A percentile compares a stretch with the other conserved stretches of the same genome.
Evolutionary conservation across 2,797 vertebrate species (phyloP).

Genomic region (Anabas testudineus): DNA sequence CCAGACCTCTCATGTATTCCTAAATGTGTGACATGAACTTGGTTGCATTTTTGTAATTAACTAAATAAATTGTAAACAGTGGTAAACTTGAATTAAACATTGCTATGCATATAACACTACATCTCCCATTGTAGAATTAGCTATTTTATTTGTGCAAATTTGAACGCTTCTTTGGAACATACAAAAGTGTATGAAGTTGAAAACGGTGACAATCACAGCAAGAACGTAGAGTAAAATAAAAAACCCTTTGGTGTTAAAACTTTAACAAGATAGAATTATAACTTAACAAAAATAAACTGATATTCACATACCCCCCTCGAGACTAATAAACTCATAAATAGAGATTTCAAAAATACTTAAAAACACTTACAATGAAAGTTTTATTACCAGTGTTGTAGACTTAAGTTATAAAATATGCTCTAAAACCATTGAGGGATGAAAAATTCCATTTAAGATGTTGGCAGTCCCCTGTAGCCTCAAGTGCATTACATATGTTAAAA

Average conservation of each 20-base stretch:
- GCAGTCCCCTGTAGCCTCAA: constrained; percentile 36
- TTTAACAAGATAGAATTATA: constrained; percentile 59
- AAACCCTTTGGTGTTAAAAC: constrained; percentile 62
- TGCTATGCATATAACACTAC: constrained; percentile 14
- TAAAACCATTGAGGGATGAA: constrained; percentile 32
- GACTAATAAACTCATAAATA: constrained; percentile 77
- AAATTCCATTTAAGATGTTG: constrained; percentile 62
- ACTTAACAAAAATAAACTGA: constrained; percentile 62
- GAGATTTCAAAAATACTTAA: constrained; percentile 51
- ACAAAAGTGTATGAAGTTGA: constrained; percentile 76
- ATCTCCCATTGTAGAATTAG: constrained; percentile 56
- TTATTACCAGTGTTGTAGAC: constrained; percentile 77
- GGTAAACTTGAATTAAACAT: neutral
- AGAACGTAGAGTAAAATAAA: constrained; percentile 46
- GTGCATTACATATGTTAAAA: constrained; percentile 64
- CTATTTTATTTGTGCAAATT: constrained; percentile 87
- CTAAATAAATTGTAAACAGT: neutral
- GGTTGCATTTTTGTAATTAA: neutral
- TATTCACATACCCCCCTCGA: constrained; percentile 61
- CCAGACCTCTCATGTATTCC: constrained; percentile 84
- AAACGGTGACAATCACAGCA: constrained; percentile 79
- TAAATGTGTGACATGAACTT: constrained; percentile 5
- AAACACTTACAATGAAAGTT: constrained; percentile 58
- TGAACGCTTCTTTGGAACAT: constrained; percentile 78
- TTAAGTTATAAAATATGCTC: constrained; percentile 62